phyloP scores from a whole-genome alignment of 2,888 invertebrate genomes.

The Erannis defoliaria region DNA sequence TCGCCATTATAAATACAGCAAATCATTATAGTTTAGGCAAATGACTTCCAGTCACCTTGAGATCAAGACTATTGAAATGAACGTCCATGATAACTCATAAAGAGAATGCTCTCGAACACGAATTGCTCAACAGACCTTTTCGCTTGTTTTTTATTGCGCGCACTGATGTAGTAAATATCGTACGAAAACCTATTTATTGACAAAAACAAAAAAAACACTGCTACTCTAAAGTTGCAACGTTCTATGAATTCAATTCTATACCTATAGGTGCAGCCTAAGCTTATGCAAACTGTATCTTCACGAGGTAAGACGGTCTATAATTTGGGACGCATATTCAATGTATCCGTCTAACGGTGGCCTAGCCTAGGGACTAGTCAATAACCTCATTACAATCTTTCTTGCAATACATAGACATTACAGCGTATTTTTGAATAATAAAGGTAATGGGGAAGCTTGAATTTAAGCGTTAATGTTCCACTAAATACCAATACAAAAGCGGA shows the following conservation, averaged over 20 bases:
- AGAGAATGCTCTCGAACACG: slow-evolving; percentile 42
- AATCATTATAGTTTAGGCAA: slow-evolving; percentile 18
- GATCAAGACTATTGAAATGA: slow-evolving; percentile 16
- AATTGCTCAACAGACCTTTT: slow-evolving; percentile 28
- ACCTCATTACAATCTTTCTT: slow-evolving; percentile 13
- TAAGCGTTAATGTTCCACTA: not conserved
- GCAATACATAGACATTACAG: not conserved
- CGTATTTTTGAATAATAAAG: not conserved
- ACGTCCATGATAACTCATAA: slow-evolving; percentile 28
- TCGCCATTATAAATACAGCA: slow-evolving; percentile 13
- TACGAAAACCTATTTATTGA: slow-evolving; percentile 8
- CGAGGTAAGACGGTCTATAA: not conserved
- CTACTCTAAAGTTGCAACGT: not conserved
- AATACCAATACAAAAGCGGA: not conserved
- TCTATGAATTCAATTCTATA: not conserved
- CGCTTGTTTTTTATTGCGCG: slow-evolving; percentile 6
- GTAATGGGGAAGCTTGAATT: slow-evolving; percentile 1
- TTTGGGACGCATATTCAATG: slow-evolving; percentile 6
- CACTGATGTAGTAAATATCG: slow-evolving; percentile 12
- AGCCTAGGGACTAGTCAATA: slow-evolving; percentile 29
- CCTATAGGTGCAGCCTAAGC: too few species aligned
- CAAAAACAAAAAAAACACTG: not conserved
- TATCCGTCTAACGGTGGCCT: slow-evolving; percentile 32
- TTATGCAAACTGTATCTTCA: not conserved
- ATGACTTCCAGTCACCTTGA: slow-evolving; percentile 15